phyloP scores from a whole-genome alignment of 2,113 vertebrate genomes.

The Empidonax alnorum region DNA sequence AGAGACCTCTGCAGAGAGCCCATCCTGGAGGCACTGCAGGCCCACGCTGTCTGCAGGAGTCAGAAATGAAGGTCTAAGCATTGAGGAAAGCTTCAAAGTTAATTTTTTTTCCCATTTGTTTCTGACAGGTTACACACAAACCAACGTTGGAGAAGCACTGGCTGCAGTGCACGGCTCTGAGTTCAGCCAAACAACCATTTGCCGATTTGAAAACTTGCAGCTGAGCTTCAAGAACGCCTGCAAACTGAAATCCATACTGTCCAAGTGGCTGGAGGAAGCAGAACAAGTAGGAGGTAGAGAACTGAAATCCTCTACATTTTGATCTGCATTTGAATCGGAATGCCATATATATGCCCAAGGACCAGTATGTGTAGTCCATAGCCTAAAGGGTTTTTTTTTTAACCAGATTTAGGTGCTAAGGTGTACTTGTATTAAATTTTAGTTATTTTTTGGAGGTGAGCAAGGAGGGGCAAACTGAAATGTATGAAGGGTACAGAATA shows the following conservation, averaged over 20 bases:
- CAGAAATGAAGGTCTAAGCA: not conserved
- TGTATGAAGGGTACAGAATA: not conserved
- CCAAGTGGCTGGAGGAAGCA: constrained; percentile 97
- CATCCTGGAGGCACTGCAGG: not conserved
- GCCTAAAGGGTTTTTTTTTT: not conserved
- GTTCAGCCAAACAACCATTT: constrained; percentile 98
- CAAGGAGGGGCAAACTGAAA: not conserved
- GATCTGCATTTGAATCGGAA: not conserved
- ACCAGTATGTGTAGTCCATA: not conserved
- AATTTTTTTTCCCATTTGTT: not conserved
- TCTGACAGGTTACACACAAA: constrained; percentile 92
- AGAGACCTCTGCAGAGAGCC: not conserved
- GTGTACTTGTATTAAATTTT: not conserved
- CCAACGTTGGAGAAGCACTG: constrained; percentile 96
- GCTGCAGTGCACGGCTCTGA: constrained; percentile 96
- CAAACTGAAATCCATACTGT: constrained; percentile 94
- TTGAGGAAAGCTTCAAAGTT: not conserved
- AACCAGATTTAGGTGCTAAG: not conserved
- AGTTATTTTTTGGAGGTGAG: not conserved
- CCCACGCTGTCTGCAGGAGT: accelerated
- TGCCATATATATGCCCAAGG: not conserved
- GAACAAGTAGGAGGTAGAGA: constrained; percentile 94
- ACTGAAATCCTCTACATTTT: not conserved
- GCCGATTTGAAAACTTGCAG: constrained; percentile 97
- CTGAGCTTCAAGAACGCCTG: constrained; percentile 98